Percentiles rank a stretch among this genome's conserved stretches.
phyloP scores from a whole-genome alignment of 2,113 vertebrate species.

The Atlantisia rogersi region DNA sequence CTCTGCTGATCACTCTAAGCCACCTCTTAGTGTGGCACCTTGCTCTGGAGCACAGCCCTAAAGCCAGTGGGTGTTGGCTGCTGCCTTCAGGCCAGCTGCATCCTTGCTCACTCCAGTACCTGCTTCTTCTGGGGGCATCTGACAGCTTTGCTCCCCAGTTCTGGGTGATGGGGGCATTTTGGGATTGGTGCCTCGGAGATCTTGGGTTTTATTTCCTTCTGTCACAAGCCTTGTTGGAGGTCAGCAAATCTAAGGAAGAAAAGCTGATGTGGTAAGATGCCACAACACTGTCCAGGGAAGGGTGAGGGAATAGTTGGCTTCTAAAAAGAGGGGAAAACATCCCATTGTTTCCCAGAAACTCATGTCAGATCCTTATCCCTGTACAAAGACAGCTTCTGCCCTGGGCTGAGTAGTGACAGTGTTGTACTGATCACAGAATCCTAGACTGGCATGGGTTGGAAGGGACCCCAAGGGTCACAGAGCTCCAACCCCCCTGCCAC shows the following conservation, averaged over 20 bases:
- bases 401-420: neutral
- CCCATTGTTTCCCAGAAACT: neutral
- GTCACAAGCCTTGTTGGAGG: neutral
- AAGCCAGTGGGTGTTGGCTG: neutral
- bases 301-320: neutral
- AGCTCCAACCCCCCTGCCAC: too few relatives aligned
- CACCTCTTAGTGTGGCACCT: neutral
- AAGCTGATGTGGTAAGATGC: neutral
- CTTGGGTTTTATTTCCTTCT: neutral
- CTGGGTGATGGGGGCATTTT: too few relatives aligned
- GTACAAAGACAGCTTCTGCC: neutral
- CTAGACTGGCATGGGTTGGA: too few relatives aligned
- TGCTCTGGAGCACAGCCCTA: fast-evolving
- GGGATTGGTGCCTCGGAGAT: neutral
- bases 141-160: neutral
- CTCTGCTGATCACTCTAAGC: neutral
- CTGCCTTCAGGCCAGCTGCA: too few relatives aligned
- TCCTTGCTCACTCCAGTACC: fast-evolving
- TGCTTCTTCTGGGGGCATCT: fast-evolving
- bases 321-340: neutral
- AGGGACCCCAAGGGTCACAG: too few relatives aligned
- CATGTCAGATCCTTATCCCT: neutral
- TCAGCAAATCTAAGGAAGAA: too few relatives aligned
- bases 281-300: too few relatives aligned
- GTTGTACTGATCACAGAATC: too few relatives aligned